Conservation (phyloP, 2,113 vertebrate species). For the Anhinga anhinga region DNA sequence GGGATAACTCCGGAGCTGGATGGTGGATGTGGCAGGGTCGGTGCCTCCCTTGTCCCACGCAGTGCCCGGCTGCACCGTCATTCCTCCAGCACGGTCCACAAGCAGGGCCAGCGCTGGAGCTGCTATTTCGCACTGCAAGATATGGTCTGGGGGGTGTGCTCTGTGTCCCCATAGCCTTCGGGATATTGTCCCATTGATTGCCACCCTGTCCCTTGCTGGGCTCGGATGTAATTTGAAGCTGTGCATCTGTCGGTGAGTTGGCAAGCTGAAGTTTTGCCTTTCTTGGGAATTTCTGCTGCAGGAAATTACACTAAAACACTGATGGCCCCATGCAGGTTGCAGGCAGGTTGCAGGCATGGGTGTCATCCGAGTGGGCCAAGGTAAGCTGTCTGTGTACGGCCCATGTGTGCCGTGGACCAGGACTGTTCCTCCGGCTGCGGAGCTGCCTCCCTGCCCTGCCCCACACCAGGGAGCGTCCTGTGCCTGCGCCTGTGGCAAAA, state of each 20-base stretch:
- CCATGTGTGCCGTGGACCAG: neutral
- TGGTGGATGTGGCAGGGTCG: accelerated
- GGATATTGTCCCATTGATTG: neutral
- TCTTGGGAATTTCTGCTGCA: neutral
- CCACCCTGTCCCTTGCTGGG: neutral
- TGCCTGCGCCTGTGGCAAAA: neutral
- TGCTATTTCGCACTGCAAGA: neutral
- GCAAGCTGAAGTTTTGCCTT: neutral
- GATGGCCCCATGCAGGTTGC: neutral
- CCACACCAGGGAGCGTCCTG: accelerated
- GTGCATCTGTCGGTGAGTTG: neutral
- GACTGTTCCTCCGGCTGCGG: accelerated
- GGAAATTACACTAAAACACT: neutral
- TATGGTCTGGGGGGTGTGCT: accelerated
- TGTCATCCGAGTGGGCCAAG: neutral
- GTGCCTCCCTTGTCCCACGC: accelerated
- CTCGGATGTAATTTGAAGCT: neutral
- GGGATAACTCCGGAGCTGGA: neutral
- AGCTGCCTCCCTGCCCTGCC: neutral
- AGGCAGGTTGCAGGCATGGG: neutral
- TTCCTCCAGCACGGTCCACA: accelerated
- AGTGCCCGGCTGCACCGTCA: accelerated
- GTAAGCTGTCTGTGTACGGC: too few species aligned
- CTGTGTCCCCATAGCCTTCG: accelerated
- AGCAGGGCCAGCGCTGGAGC: neutral